Evolutionary conservation across 92 coral and sea anemone species (phyloP), one percentile per base, ranked within the genome.

Genomic region (Siderastrea siderea): DNA sequence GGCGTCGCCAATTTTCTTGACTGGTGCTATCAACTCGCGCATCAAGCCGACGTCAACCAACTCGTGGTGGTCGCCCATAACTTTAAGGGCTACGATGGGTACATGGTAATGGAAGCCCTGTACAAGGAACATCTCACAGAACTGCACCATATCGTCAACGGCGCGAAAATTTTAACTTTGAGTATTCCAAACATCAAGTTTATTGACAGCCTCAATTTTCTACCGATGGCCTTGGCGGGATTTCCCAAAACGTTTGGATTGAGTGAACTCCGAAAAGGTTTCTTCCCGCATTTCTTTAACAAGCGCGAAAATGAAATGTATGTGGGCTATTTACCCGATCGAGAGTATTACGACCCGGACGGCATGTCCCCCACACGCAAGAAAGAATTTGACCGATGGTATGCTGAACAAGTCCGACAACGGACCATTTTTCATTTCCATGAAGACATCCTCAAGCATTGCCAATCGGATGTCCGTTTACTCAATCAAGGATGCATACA

Each of bases 281-380:
- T 72, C 16, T 70, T 81, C 16, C 91, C 87, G 0, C 87, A 87
- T 70, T 53, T 87, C 6, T 87, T 87, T 45, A 81, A 73, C 72
- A 47, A 46, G 6, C 0, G 47, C 12, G 75, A 71, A 7, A 63
- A 82, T 52, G 77, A 75, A 7, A 26, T 26, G 38, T 26, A 26
- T 26, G 38, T 26, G 38, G 38, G 38, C 38, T 26, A 26, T 26
- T 26, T 26, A 26, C 38, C 38, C 38, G 38, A 26, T 26, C 38
- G 38, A 26, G 38, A 17, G 4, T 74, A 44, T 43, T 88, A 88
- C 69, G 64, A 81, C 17, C 91, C 88, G 0, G 19, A 73, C 15
- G 76, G 88, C 44, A 88, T 82, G 88, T 16, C 66, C 2, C 4
- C 48, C 7, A 3, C 48, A 3, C 52, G 78, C 3, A 16, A n/a